phyloP scores from a whole-genome alignment of 2,113 vertebrate species.

The Amblyopsis rosae region DNA sequence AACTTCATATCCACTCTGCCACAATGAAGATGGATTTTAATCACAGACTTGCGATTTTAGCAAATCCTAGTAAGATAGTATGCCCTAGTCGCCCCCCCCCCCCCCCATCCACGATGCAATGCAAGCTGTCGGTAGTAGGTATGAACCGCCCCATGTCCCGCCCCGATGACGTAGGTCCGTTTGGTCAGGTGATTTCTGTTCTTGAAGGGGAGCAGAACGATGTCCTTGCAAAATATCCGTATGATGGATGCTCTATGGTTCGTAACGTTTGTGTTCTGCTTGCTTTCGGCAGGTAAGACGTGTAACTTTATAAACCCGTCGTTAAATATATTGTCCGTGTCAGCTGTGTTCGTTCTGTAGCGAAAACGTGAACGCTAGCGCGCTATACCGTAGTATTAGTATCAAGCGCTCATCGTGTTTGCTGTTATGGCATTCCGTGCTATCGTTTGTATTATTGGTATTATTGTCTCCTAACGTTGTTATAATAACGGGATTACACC shows the following conservation, averaged over 20 bases:
- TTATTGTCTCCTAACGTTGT: neutral
- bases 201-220: slow-evolving; percentile 39
- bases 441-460: neutral
- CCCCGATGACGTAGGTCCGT: slow-evolving; percentile 16
- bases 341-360: neutral
- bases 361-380: neutral
- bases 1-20: no score
- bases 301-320: rapidly evolving
- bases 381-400: neutral
- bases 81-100: no score
- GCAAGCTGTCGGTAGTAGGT: no score
- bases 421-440: neutral
- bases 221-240: slow-evolving; percentile 38
- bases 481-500: neutral
- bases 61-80: no score
- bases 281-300: slow-evolving; percentile 41
- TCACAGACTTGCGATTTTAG: no score
- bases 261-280: slow-evolving; percentile 26
- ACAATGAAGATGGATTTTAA: no score
- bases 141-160: no score
- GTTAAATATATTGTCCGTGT: neutral
- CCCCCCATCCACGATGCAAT: no score
- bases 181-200: slow-evolving; percentile 59
- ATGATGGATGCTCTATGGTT: slow-evolving; percentile 57
- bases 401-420: neutral